Evolutionary conservation across 2,797 vertebrate genomes (phyloP).

Genomic region (Macropus fuliginosus): DNA sequence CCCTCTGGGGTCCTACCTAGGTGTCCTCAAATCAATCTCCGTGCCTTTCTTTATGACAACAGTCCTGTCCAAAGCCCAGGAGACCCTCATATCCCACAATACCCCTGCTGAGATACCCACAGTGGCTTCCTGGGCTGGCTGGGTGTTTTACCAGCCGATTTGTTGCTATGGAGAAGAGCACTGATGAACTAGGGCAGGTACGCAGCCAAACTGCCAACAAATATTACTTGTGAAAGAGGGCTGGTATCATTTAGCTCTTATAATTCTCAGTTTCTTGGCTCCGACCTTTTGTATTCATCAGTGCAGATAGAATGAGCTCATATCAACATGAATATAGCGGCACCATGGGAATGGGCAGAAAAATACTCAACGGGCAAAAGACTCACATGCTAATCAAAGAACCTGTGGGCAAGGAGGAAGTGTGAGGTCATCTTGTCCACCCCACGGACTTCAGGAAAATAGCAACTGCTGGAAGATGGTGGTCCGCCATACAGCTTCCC

Average conservation of each 20-base stretch:
- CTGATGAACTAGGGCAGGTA: conserved; percentile 39
- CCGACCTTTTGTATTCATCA: conserved; percentile 47
- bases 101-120: not conserved
- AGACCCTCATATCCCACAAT: not conserved
- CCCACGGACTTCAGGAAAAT: conserved; percentile 24
- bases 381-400: conserved; percentile 42
- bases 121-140: not conserved
- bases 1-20: not conserved
- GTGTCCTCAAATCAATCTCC: not conserved
- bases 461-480: conserved; percentile 17
- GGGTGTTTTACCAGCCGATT: not conserved
- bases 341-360: conserved; percentile 24
- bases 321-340: conserved; percentile 18
- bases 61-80: not conserved
- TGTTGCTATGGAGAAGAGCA: conserved; percentile 48
- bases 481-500: not conserved
- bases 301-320: conserved; percentile 1
- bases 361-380: conserved; percentile 35
- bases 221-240: not conserved
- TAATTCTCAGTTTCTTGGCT: conserved; percentile 37
- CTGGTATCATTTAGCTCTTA: conserved; percentile 4
- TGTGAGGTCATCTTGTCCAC: not conserved
- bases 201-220: not conserved
- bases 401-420: not conserved
- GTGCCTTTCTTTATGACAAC: not conserved